A percentile compares a stretch with the other conserved stretches of the same genome.
phyloP scores from a whole-genome alignment of 2,113 vertebrate genomes.

The Pardalotus punctatus region DNA sequence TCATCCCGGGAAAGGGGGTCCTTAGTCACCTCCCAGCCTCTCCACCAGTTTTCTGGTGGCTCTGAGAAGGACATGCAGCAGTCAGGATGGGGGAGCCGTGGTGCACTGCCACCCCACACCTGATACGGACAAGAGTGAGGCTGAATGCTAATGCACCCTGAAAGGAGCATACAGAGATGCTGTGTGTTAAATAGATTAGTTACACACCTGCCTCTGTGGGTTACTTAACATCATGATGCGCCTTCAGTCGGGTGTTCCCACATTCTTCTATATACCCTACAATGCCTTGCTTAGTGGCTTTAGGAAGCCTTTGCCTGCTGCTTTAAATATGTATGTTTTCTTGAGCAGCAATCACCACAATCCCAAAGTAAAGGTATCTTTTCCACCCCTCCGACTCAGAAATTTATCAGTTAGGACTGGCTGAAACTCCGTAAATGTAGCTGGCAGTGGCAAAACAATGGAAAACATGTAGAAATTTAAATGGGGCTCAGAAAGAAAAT shows the following conservation, averaged over 20 bases:
- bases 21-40: background rate
- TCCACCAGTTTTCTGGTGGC: background rate
- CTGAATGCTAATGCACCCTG: background rate
- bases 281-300: background rate
- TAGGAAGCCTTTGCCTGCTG: background rate
- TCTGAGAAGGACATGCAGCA: background rate
- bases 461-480: background rate
- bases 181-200: background rate
- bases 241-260: background rate
- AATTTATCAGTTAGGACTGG: background rate
- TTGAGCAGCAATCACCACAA: background rate
- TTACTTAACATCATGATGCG: background rate
- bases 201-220: background rate
- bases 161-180: background rate
- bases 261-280: background rate
- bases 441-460: background rate
- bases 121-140: fast-evolving
- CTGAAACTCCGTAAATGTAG: background rate
- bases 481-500: background rate
- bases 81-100: fast-evolving
- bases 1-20: background rate
- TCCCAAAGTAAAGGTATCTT: background rate
- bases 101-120: background rate
- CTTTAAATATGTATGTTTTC: background rate
- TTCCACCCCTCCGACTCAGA: background rate